phyloP scores from a whole-genome alignment of 2,797 vertebrate genomes.

The Mus minutoides region DNA sequence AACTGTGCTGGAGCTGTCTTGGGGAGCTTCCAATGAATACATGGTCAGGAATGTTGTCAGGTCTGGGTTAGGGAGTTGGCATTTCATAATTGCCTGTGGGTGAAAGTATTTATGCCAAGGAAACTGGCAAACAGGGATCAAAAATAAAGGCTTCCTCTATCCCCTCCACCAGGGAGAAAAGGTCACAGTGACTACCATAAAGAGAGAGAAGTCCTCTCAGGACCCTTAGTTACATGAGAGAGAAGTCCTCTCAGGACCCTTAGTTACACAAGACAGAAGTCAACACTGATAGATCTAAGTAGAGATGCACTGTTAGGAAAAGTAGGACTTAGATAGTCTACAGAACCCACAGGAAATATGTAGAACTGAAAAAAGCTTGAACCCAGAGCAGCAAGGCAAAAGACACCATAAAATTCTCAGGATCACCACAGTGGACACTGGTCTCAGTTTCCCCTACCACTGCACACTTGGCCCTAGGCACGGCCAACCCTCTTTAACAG shows the following conservation, averaged over 20 bases:
- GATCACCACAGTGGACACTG: fast-evolving
- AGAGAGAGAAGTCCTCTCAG: not conserved
- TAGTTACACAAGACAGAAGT: not conserved
- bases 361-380: not conserved
- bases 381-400: not conserved
- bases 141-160: not conserved
- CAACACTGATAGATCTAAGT: not conserved
- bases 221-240: not conserved
- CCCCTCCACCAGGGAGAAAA: not conserved
- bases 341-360: not conserved
- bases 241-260: not conserved
- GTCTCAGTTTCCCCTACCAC: fast-evolving
- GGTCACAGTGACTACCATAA: not conserved
- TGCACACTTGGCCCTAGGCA: not conserved
- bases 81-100: not conserved
- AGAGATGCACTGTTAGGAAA: not conserved
- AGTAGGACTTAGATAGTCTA: not conserved
- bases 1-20: not conserved
- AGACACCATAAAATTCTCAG: not conserved
- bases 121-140: not conserved
- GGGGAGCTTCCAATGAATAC: not conserved
- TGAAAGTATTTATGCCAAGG: not conserved
- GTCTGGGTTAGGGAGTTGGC: not conserved
- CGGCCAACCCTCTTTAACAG: not conserved
- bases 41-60: not conserved